Percentiles rank a stretch among this genome's conserved stretches.
Evolutionary conservation across 2,888 invertebrate species (phyloP).

Genomic region (Lumbricus terrestris): DNA sequence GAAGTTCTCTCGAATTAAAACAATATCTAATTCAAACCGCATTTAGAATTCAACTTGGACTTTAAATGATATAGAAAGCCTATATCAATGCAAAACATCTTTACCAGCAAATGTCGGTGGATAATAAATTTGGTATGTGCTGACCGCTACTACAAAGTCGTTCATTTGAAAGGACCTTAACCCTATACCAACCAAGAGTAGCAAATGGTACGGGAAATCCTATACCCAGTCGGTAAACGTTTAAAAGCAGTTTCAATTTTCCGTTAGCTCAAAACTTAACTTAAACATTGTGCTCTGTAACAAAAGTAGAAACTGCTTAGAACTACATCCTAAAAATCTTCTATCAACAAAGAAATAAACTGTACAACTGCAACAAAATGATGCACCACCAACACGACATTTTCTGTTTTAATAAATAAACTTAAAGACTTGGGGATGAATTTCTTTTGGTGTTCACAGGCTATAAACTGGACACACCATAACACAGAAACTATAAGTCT

Average conservation of each 20-base stretch:
- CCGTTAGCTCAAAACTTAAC: not conserved
- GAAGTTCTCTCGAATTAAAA: not conserved
- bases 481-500: not conserved
- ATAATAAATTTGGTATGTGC: too few species aligned
- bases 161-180: not conserved
- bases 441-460: not conserved
- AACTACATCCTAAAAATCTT: not conserved
- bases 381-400: not conserved
- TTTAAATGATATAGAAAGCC: not conserved
- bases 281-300: too few species aligned
- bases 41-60: not conserved
- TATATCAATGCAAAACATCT: not conserved
- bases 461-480: not conserved
- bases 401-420: not conserved
- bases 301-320: not conserved
- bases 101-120: not conserved
- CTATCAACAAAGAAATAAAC: not conserved
- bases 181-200: too few species aligned
- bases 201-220: too few species aligned
- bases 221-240: too few species aligned
- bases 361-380: not conserved
- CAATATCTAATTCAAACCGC: not conserved
- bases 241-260: not conserved
- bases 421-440: not conserved
- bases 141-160: not conserved